Evolutionary conservation across 1,140 invertebrate genomes (phyloP).

Genomic region (Hylaeus volcanicus): DNA sequence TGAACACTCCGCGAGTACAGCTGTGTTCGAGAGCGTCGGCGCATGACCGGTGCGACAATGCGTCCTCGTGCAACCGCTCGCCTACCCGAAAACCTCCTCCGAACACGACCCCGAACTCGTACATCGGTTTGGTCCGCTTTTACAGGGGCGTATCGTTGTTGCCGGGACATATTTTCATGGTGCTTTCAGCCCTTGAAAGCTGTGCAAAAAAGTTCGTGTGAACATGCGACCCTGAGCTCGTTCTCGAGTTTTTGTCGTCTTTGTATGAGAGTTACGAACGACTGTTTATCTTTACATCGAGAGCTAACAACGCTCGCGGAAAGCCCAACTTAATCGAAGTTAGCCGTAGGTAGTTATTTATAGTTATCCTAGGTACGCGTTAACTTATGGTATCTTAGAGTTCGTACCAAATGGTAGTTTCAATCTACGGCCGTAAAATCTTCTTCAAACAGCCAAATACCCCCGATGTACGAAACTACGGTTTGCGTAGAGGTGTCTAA

Average conservation of each 20-base stretch:
- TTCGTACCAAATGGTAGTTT: no score
- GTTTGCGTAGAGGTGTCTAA: no score
- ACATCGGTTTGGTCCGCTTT: conserved; percentile 26
- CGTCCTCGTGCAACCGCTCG: conserved; percentile 12
- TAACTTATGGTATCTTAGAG: no score
- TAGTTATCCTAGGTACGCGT: no score
- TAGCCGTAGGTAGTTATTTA: no score
- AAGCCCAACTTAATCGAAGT: no score
- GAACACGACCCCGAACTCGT: not conserved
- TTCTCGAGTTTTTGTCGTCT: not conserved
- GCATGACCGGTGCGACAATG: conserved; percentile 14
- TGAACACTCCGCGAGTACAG: not conserved
- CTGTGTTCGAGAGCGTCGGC: not conserved
- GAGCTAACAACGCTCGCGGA: no score
- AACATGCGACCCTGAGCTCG: not conserved
- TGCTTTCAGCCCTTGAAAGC: conserved; percentile 16
- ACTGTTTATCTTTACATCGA: not conserved
- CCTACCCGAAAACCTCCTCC: not conserved
- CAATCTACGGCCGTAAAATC: no score
- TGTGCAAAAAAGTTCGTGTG: not conserved
- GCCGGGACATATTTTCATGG: not conserved
- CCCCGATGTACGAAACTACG: no score
- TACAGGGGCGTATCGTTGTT: not conserved
- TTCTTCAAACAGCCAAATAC: no score
- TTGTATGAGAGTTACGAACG: not conserved